Evolutionary conservation across 1,140 invertebrate species (phyloP), one percentile per base, ranked within the genome.

Genomic region (Drosophila lacteicornis): DNA sequence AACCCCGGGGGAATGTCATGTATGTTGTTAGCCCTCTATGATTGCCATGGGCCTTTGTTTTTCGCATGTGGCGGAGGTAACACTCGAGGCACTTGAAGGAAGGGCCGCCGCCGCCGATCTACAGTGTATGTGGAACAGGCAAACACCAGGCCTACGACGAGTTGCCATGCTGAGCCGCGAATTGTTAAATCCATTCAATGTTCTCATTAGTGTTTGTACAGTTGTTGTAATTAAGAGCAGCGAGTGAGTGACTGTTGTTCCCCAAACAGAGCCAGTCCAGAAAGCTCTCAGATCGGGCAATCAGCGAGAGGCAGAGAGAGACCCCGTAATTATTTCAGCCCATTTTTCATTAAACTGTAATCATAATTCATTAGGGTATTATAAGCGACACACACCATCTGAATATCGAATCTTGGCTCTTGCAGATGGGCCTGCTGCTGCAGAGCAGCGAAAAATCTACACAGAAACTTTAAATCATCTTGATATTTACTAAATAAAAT

Each of bases 261-360:
- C 77, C 59, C 45, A 61, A 53, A 15, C 51, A 36, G 51, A 55
- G 51, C 51, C 51, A 22, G 51, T 55, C 62, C 62, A 46, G 46
- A 57, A 63, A 69, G 45, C 79, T 80, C 62, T 75, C 42, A 75
- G 74, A 84, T 71, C 50, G 55, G 66, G 30, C 65, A 42, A 75
- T 50, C 53, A 25, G 36, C 33, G 33, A 55, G 53, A 36, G n/a
- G 9, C 27, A 13, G 27, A 36, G 58, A 57, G 50, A 57, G 50
- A 61, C 73, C 66, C 36, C 40, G 45, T 65, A 84, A 73, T 87
- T 82, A 66, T 63, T 51, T 61, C 69, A 61, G 63, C 69, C 80
- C 65, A 90, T 82, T 90, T 79, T 90, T 88, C 81, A 88, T 88
- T 90, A 81, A 85, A 85, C 78, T 90, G 81, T 88, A 90, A 88